phyloP scores from a whole-genome alignment of 2,797 vertebrate species.

The Odontamblyopus rebecca region DNA sequence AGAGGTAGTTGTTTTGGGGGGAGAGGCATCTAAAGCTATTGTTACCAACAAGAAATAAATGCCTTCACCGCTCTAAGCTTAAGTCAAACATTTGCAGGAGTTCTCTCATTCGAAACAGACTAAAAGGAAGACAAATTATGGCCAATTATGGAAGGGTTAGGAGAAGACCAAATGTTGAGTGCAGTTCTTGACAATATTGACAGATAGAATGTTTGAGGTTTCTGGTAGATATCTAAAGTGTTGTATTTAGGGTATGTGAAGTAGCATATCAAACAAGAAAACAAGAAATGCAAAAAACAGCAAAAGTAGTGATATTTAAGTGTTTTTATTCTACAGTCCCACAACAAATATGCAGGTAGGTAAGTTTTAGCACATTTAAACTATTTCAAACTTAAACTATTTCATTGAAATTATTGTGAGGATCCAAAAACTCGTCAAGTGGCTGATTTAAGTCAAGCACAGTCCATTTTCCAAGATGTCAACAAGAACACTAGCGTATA shows the following conservation, averaged over 20 bases:
- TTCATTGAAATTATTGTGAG: not conserved
- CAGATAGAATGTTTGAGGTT: not conserved
- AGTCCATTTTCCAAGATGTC: not conserved
- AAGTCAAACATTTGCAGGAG: conserved; percentile 2
- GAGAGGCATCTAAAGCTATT: conserved; percentile 36
- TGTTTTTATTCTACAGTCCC: not conserved
- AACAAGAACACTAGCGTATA: not conserved
- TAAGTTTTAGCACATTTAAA: no score
- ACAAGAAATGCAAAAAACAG: no score
- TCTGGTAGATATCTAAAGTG: no score
- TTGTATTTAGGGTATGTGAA: not conserved
- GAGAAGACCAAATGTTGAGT: no score
- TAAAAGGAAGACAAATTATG: not conserved
- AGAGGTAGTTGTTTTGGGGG: conserved; percentile 8
- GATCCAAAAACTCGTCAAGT: not conserved
- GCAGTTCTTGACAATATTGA: not conserved
- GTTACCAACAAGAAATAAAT: conserved; percentile 44
- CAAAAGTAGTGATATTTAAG: no score
- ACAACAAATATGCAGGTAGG: not conserved
- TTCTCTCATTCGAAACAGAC: not conserved
- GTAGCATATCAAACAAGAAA: not conserved
- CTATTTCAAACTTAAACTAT: no score
- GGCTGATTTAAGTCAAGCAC: not conserved
- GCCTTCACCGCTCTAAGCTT: conserved; percentile 27
- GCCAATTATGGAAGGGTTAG: not conserved